Evolutionary conservation across 23 tunicate genomes (phyloP), one percentile per base, ranked within the genome.

Genomic region (Trididemnum nubilum): DNA sequence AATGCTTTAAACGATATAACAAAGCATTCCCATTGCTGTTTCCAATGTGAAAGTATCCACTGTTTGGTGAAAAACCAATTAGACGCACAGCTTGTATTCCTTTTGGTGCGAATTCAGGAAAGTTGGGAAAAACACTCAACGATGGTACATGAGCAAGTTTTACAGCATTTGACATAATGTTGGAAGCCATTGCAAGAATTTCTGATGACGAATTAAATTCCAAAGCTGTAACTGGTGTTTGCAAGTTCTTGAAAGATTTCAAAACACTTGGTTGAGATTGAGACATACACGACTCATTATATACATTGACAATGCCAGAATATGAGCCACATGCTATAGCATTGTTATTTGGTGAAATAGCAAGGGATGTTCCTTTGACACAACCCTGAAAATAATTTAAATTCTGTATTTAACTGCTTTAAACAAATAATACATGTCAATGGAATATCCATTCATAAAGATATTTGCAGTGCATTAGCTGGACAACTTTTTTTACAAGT

Each of bases 231-330:
- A 90, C 79, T 5, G 96, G 83, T 3, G 93, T 40, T 61, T 75
- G 82, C 30, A 95, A 31, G 60, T 95, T 95, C 86, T 72, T 95
- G 27, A 90, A 71, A 0, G 92, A 64, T 60, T 90, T 84, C 18
- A 90, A 19, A 2, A 84, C 80, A 22, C 44, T 54, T 1, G 93
- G 89, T 18, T 80, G 49, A 40, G 71, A 30, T 23, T 63, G 33
- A 4, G 63, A 54, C 39, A 83, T 3, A 36, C 86, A 94, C 21
- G 33, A 12, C 0, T 52, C 59, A 39, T 85, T 90, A 64, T 87
- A 95, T 24, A 95, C 51, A 51, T 95, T 88, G 39, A 95, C 96
- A 36, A 86, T 73, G 0, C 99, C 99, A 58, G 92, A 85, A 36
- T 79, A 66, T 15, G 96, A 86, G 26, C 99, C 99, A 74, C 98